Conservation (phyloP, 2,113 vertebrate species). For the Gnathonemus longibarbis region DNA sequence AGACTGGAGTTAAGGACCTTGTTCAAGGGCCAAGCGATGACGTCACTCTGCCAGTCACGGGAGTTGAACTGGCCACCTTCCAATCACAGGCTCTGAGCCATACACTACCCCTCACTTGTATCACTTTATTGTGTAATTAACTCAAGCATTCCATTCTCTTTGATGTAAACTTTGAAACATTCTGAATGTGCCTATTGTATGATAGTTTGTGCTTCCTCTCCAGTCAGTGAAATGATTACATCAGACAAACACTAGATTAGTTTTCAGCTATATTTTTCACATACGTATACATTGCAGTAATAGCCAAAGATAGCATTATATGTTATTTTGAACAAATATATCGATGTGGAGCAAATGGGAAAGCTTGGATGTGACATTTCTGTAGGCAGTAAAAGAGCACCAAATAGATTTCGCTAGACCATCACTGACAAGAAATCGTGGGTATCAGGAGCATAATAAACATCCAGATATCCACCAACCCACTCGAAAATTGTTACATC, state of each 20-base stretch:
- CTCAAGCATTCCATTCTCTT: neutral
- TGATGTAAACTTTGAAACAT: neutral
- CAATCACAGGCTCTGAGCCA: neutral
- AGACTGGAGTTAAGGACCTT: neutral
- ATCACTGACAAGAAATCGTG: neutral
- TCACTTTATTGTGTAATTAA: neutral
- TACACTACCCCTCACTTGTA: neutral
- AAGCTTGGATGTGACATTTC: neutral
- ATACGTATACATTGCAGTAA: neutral
- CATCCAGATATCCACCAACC: neutral
- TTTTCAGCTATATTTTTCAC: neutral
- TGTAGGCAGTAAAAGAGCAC: neutral
- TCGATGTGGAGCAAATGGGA: neutral
- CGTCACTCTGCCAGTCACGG: neutral
- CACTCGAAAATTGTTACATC: neutral
- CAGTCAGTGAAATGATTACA: neutral
- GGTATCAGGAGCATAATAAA: neutral
- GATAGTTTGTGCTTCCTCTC: neutral
- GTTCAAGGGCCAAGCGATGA: neutral
- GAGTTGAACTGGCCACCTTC: neutral
- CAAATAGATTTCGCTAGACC: neutral
- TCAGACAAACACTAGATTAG: neutral
- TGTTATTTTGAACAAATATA: neutral
- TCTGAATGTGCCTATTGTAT: neutral
- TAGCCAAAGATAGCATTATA: neutral